These are phyloP conservation scores for Gila robusta DNA, from an alignment of 2,797 vertebrate species.

Conservation along the genomic window DNA sequence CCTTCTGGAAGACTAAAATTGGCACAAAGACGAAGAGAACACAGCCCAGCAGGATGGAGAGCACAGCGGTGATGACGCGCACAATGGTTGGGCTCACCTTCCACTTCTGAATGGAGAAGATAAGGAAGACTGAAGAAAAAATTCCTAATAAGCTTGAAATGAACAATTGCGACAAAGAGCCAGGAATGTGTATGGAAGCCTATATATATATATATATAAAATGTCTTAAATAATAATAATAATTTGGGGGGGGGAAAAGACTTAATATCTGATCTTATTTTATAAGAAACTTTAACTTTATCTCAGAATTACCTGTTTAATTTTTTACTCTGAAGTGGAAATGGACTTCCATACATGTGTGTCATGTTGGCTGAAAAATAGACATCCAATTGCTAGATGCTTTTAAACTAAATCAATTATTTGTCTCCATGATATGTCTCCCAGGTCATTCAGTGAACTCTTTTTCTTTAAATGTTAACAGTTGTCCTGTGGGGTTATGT, in stretches of 20 bases:
- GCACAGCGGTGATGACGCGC: conserved; percentile 85
- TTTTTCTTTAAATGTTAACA: conserved; percentile 9
- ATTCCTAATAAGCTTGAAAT: not conserved
- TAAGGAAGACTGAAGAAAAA: conserved; percentile 33
- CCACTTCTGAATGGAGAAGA: conserved; percentile 82
- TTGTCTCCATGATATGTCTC: not conserved
- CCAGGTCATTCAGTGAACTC: not conserved
- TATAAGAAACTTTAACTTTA: not conserved
- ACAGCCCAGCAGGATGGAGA: conserved; percentile 89
- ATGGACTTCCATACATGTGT: not conserved
- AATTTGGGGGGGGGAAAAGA: too few relatives aligned
- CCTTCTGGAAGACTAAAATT: conserved; percentile 83
- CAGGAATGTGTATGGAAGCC: not conserved
- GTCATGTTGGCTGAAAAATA: not conserved
- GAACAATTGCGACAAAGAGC: not conserved
- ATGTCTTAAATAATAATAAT: too few relatives aligned
- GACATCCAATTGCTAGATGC: not conserved
- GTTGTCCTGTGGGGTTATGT: not conserved
- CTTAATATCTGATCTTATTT: too few relatives aligned
- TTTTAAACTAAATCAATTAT: not conserved
- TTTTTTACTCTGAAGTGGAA: not conserved
- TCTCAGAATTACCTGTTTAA: not conserved
- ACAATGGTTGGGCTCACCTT: conserved; percentile 86
- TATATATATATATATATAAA: not conserved
- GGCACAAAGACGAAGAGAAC: conserved; percentile 88